These are phyloP conservation scores for Laticauda laticaudata DNA, from an alignment of 2,113 vertebrate genomes.

Conservation along the genomic window DNA sequence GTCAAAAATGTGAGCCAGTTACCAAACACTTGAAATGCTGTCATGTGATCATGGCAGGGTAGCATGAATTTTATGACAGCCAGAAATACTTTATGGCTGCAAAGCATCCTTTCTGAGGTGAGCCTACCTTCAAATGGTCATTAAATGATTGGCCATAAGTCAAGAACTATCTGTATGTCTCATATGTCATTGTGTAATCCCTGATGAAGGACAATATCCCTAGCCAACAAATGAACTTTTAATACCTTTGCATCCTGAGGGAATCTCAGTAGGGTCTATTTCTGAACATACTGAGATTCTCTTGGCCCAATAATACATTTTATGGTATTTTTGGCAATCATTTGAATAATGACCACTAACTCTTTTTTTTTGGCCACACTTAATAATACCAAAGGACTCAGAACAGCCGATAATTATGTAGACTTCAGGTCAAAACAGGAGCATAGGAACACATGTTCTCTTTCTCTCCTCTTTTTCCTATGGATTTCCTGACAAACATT, in stretches of 20 bases:
- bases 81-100: not conserved
- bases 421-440: conserved; percentile 24
- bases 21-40: not conserved
- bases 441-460: not conserved
- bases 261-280: accelerated
- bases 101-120: not conserved
- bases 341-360: not conserved
- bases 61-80: not conserved
- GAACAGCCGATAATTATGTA: conserved; percentile 27
- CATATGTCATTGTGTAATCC: not conserved
- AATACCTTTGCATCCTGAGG: not conserved
- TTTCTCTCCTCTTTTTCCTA: not conserved
- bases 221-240: not conserved
- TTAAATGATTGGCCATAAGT: not conserved
- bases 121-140: not conserved
- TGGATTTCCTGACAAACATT: conserved; percentile 14
- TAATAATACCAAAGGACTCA: not conserved
- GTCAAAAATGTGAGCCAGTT: not conserved
- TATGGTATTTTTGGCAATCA: conserved; percentile 12
- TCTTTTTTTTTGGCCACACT: not conserved
- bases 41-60: not conserved
- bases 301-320: not conserved
- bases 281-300: not conserved
- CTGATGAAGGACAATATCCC: not conserved
- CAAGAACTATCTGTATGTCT: not conserved